Conservation (phyloP, 92 coral and sea anemone genomes). For the Epizoanthus illoricatus region DNA sequence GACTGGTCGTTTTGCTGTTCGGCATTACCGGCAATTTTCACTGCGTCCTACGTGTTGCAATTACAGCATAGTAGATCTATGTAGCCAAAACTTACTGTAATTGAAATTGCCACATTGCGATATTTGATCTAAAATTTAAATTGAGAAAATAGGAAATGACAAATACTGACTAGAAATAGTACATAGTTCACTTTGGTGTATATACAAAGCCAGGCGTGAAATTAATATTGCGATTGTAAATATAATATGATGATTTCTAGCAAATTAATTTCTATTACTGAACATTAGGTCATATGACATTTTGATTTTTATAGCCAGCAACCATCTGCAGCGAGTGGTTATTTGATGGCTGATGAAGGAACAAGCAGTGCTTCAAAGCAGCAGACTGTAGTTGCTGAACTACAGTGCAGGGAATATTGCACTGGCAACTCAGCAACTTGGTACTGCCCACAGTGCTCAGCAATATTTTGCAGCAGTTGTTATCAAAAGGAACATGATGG, state of each 20-base stretch:
- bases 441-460: constrained; percentile 93
- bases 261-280: background rate
- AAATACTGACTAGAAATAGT: no score
- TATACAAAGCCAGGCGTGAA: no score
- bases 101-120: no score
- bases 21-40: no score
- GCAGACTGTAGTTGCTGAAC: background rate
- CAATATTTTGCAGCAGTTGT: constrained; percentile 87
- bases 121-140: no score
- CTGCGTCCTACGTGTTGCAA: no score
- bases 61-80: no score
- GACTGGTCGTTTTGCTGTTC: no score
- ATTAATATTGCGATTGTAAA: no score
- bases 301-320: background rate
- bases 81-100: no score
- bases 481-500: constrained; percentile 83
- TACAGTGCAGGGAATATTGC: constrained; percentile 83
- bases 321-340: background rate
- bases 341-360: constrained; percentile 2
- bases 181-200: no score
- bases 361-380: background rate
- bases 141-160: no score
- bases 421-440: constrained; percentile 71
- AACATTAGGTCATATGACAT: background rate
- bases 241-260: background rate